These are phyloP conservation scores for Pseudococcus viburni DNA, from an alignment of 2,888 invertebrate species.

Conservation along the genomic window DNA sequence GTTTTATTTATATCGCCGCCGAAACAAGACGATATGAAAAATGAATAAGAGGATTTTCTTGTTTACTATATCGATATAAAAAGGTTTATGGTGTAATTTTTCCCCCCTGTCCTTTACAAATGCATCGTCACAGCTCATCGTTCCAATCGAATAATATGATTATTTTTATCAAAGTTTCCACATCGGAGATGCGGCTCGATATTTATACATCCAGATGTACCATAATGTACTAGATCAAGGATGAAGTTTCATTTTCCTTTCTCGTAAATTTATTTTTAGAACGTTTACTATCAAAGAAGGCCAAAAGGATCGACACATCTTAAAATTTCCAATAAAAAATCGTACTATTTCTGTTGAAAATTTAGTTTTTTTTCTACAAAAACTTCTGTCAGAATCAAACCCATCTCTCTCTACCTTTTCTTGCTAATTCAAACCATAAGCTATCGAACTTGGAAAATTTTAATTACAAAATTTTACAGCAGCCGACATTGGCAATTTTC, in stretches of 20 bases:
- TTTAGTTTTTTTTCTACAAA: neutral
- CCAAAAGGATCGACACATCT: neutral
- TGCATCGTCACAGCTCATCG: neutral
- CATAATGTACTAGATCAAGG: neutral
- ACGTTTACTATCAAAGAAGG: too few relatives aligned
- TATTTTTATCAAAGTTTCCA: neutral
- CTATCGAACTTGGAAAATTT: neutral
- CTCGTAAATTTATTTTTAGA: too few relatives aligned
- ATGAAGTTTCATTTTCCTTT: neutral
- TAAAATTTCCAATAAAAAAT: neutral
- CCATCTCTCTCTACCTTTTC: neutral
- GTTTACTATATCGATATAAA: constrained; percentile 29
- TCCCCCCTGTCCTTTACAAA: neutral
- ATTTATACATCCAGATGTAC: neutral
- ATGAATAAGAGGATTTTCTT: constrained; percentile 50
- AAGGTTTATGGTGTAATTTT: constrained; percentile 27
- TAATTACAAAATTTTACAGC: neutral
- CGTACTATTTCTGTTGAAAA: neutral
- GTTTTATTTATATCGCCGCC: constrained; percentile 18
- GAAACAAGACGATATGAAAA: constrained; percentile 29
- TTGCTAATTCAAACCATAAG: neutral
- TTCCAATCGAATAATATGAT: constrained; percentile 10
- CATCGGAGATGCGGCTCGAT: neutral
- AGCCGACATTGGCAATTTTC: neutral
- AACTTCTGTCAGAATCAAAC: neutral